Conservation (phyloP, 1,140 invertebrate species). For the Chymomyza costata region DNA sequence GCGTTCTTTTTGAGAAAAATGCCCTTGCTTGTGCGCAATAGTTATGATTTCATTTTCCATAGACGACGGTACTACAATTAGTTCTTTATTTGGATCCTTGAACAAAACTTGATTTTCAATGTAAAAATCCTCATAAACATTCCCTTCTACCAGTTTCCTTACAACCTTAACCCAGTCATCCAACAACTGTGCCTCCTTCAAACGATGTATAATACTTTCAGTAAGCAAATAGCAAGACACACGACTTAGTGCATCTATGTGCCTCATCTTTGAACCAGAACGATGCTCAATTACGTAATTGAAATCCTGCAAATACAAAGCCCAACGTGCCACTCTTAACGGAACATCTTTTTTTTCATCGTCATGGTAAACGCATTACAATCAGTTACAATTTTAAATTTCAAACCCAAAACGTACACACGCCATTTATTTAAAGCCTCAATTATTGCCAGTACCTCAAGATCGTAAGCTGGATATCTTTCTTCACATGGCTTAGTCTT, state of each 20-base stretch:
- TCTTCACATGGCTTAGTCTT: slow-evolving; percentile 48
- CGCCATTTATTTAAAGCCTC: slow-evolving; percentile 42
- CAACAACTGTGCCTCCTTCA: not conserved
- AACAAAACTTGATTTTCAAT: no score
- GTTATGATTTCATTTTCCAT: slow-evolving; percentile 39
- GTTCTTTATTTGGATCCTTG: slow-evolving; percentile 10
- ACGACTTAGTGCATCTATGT: no score
- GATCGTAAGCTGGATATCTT: slow-evolving; percentile 50
- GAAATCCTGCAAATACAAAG: no score
- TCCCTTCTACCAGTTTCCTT: not conserved
- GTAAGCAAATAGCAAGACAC: no score
- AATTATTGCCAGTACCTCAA: slow-evolving; percentile 49
- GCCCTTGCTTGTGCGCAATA: slow-evolving; percentile 26
- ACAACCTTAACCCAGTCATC: not conserved
- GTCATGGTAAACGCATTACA: slow-evolving; percentile 30
- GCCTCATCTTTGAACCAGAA: no score
- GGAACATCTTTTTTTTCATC: slow-evolving; percentile 11
- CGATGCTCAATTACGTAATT: no score
- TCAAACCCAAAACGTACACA: slow-evolving; percentile 73
- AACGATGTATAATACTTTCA: no score
- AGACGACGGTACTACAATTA: slow-evolving; percentile 32
- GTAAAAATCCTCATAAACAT: slow-evolving; percentile 1
- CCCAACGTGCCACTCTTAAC: no score
- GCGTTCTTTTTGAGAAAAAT: slow-evolving; percentile 27
- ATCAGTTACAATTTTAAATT: slow-evolving; percentile 69